Evolutionary conservation across 2,888 invertebrate genomes (phyloP).

Genomic region (Thymelicus lineola): DNA sequence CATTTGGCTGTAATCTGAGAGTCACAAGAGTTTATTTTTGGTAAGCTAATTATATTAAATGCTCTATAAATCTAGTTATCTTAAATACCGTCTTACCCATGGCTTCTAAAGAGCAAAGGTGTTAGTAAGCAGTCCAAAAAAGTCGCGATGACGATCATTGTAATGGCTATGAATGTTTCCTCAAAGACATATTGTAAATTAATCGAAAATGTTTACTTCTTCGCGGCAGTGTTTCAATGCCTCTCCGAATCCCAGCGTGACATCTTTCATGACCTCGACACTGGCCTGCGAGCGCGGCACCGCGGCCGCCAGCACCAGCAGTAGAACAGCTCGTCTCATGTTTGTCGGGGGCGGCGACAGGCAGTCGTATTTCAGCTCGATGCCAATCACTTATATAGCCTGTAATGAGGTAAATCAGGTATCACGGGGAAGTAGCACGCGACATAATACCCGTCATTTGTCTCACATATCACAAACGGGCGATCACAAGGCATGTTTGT

Average conservation of each 20-base stretch:
- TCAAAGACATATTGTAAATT: too few species aligned
- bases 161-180: too few species aligned
- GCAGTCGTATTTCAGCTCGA: neutral
- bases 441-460: constrained; percentile 35
- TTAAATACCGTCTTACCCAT: too few species aligned
- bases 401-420: neutral
- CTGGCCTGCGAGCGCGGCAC: constrained; percentile 44
- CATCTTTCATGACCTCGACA: constrained; percentile 71
- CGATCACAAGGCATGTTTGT: constrained; percentile 9
- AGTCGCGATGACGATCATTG: too few species aligned
- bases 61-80: too few species aligned
- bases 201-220: constrained; percentile 55
- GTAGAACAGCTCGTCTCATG: constrained; percentile 40
- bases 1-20: too few species aligned
- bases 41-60: too few species aligned
- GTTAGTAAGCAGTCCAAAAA: too few species aligned
- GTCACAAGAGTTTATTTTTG: too few species aligned
- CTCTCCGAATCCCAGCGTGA: constrained; percentile 77
- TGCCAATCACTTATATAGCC: constrained; percentile 7
- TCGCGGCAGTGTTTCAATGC: constrained; percentile 72
- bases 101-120: too few species aligned
- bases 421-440: neutral
- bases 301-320: constrained; percentile 40
- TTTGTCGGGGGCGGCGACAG: constrained; percentile 17
- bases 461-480: constrained; percentile 14